Conservation (phyloP, 2,113 vertebrate genomes). For the Syngnathoides biaculeatus region DNA sequence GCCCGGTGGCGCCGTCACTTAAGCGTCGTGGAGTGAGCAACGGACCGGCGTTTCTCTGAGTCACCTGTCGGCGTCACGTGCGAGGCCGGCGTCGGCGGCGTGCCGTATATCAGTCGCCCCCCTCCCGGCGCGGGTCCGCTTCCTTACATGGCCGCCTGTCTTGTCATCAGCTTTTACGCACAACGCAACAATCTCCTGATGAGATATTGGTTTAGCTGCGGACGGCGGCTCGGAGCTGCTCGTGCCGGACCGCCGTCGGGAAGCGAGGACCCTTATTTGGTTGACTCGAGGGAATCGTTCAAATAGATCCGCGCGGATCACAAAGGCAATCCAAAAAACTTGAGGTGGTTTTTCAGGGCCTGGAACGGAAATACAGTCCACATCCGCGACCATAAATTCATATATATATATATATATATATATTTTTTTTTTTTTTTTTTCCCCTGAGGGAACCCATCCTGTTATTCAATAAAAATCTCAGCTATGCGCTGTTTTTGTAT, state of each 20-base stretch:
- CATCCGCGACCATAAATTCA: no score
- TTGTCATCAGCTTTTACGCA: slow-evolving; percentile 56
- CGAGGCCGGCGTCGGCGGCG: slow-evolving; percentile 5
- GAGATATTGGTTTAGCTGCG: slow-evolving; percentile 62
- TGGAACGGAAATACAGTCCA: not conserved
- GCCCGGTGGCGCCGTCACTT: slow-evolving; percentile 14
- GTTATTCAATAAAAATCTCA: no score
- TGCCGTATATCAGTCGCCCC: slow-evolving; percentile 55
- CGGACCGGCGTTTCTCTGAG: slow-evolving; percentile 16
- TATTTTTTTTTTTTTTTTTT: no score
- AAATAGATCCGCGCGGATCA: not conserved
- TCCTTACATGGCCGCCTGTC: slow-evolving; percentile 69
- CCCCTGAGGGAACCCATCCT: no score
- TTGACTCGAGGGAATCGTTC: not conserved
- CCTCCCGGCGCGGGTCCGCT: slow-evolving; percentile 45
- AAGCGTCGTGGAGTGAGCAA: slow-evolving; percentile 15
- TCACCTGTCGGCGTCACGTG: slow-evolving; percentile 55
- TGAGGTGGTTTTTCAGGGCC: not conserved
- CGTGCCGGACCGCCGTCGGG: not conserved
- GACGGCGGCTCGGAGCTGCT: slow-evolving; percentile 14
- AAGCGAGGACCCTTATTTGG: not conserved
- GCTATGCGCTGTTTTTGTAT: no score
- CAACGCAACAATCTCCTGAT: slow-evolving; percentile 56
- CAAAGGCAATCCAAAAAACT: not conserved
- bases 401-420: no score